phyloP scores from a whole-genome alignment of 2,888 invertebrate genomes.

The Epirrhoe tristata region DNA sequence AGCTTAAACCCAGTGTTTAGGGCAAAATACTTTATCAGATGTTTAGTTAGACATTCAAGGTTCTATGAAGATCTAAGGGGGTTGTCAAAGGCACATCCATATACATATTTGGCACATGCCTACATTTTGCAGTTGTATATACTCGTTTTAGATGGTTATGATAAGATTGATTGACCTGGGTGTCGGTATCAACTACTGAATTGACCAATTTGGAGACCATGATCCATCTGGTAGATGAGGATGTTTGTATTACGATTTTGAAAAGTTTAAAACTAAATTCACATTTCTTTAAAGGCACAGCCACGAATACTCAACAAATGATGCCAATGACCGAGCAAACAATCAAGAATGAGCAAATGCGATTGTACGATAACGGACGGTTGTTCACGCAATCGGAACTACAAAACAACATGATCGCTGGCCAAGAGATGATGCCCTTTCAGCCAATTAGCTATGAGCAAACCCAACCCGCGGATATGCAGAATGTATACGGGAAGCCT shows the following conservation, averaged over 20 bases:
- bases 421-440: conserved; percentile 68
- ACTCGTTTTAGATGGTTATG: neutral
- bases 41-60: too few relatives aligned
- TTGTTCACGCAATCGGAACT: conserved; percentile 71
- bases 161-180: neutral
- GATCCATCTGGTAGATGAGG: neutral
- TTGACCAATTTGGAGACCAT: neutral
- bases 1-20: too few relatives aligned
- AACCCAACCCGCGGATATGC: conserved; percentile 54
- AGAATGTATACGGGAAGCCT: conserved; percentile 58
- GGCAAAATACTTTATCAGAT: too few relatives aligned
- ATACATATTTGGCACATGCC: too few relatives aligned
- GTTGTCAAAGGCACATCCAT: too few relatives aligned
- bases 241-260: neutral
- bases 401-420: conserved; percentile 68
- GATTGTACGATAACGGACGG: conserved; percentile 70
- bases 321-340: conserved; percentile 69
- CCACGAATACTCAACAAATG: conserved; percentile 73
- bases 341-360: conserved; percentile 75
- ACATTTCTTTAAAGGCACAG: conserved; percentile 64
- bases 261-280: conserved; percentile 5
- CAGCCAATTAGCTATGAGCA: conserved; percentile 64
- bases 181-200: neutral
- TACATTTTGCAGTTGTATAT: too few relatives aligned
- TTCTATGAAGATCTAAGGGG: neutral